These are phyloP conservation scores for Miichthys miiuy DNA, from an alignment of 2,797 vertebrate species.

Conservation along the genomic window DNA sequence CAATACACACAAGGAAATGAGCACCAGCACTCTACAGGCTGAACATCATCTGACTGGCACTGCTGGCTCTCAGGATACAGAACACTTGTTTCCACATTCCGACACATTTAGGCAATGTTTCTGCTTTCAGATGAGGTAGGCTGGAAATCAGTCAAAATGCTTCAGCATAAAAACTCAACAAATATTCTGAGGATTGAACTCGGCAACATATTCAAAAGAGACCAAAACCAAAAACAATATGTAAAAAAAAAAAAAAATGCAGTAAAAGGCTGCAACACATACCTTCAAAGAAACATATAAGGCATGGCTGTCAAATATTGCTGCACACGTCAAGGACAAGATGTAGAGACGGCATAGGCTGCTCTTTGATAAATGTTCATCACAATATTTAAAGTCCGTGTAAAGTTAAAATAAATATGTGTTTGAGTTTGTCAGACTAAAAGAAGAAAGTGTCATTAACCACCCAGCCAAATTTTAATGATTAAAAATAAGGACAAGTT, in stretches of 20 bases:
- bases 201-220: conserved; percentile 24
- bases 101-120: conserved; percentile 28
- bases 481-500: too few relatives aligned
- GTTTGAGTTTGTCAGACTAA: too few relatives aligned
- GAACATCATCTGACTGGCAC: conserved; percentile 38
- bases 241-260: background rate
- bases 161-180: conserved; percentile 29
- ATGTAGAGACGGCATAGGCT: conserved; percentile 1
- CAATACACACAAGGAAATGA: conserved; percentile 42
- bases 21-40: conserved; percentile 36
- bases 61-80: conserved; percentile 28
- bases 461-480: too few relatives aligned
- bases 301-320: conserved; percentile 3
- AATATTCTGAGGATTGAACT: conserved; percentile 28
- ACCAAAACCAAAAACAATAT: conserved; percentile 45
- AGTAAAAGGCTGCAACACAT: background rate
- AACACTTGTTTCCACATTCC: conserved; percentile 39
- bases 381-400: background rate
- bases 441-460: too few relatives aligned
- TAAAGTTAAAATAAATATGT: too few relatives aligned
- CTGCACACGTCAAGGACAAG: conserved; percentile 21
- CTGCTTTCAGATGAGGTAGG: conserved; percentile 17
- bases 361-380: conserved; percentile 45
- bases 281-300: conserved; percentile 2
- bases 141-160: conserved; percentile 50